Conservation (phyloP, 2,113 vertebrate genomes). For the Pedionomus torquatus region DNA sequence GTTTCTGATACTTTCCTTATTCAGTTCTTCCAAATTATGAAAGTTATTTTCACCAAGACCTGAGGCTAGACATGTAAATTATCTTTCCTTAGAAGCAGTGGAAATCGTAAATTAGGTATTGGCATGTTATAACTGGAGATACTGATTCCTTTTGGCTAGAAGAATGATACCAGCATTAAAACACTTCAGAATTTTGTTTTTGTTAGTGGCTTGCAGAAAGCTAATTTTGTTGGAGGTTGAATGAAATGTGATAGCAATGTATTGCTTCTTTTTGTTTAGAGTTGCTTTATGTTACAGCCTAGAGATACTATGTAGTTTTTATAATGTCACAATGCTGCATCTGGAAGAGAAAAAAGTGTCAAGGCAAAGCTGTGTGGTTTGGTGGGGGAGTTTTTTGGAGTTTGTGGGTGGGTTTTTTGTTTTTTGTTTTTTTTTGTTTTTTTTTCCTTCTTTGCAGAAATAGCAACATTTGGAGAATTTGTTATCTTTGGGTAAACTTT, state of each 20-base stretch:
- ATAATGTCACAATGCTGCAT: background rate
- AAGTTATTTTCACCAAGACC: background rate
- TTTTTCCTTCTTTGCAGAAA: background rate
- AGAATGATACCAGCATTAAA: background rate
- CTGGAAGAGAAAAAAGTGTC: background rate
- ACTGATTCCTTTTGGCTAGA: background rate
- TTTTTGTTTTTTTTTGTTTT: too few relatives aligned
- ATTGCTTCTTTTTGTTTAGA: background rate
- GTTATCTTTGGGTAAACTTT: background rate
- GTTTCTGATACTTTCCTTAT: background rate
- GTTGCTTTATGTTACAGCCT: background rate
- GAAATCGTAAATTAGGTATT: background rate
- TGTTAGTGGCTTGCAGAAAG: background rate
- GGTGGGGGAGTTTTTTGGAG: too few relatives aligned
- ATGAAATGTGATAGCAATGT: background rate
- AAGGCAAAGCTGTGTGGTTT: too few relatives aligned
- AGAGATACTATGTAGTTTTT: background rate
- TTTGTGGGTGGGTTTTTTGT: too few relatives aligned
- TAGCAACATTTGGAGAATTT: background rate
- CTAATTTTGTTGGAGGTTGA: background rate
- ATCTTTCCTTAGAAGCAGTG: background rate
- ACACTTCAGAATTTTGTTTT: background rate
- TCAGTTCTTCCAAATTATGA: background rate
- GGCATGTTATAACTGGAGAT: background rate
- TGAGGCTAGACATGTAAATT: background rate